These are phyloP conservation scores for Caenorhabditis sulstoni DNA, from an alignment of 2,888 invertebrate species.

Conservation along the genomic window DNA sequence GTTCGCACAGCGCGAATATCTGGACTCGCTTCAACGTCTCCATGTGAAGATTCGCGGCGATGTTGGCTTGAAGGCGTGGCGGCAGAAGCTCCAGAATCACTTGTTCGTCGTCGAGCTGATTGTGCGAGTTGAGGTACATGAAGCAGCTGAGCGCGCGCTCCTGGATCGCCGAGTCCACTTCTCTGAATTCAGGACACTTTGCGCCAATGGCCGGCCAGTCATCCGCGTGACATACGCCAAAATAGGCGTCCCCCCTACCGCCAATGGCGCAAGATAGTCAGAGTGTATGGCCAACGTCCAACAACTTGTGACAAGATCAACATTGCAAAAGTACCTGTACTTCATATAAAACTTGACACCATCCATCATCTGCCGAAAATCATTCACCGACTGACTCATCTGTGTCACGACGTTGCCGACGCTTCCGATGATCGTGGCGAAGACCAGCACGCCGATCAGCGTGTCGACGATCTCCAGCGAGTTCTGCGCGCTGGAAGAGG, in stretches of 20 bases:
- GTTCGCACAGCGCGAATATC: slow-evolving; percentile 69
- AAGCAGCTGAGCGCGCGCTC: slow-evolving; percentile 73
- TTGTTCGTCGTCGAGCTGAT: slow-evolving; percentile 67
- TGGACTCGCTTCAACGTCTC: slow-evolving; percentile 67
- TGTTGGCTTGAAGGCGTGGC: slow-evolving; percentile 72
- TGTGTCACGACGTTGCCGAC: slow-evolving; percentile 56
- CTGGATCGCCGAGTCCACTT: slow-evolving; percentile 71
- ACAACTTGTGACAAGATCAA: no score
- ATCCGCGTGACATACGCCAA: no score
- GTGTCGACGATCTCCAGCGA: slow-evolving; percentile 77
- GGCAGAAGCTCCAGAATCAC: slow-evolving; percentile 66
- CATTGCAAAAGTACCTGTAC: not conserved
- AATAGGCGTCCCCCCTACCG: no score
- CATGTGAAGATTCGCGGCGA: slow-evolving; percentile 52
- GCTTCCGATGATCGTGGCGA: slow-evolving; percentile 78
- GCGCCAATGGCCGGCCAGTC: no score
- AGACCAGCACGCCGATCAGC: slow-evolving; percentile 76
- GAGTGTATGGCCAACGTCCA: not conserved
- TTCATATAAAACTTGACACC: slow-evolving; percentile 57
- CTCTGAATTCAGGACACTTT: slow-evolving; percentile 71
- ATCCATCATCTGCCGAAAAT: slow-evolving; percentile 72
- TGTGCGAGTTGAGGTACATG: slow-evolving; percentile 70
- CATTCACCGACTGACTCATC: slow-evolving; percentile 71
- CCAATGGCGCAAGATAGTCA: no score
- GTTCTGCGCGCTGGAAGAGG: slow-evolving; percentile 75